Percentiles rank a stretch among this genome's conserved stretches.
Conservation (phyloP, 2,888 invertebrate species). For the Dolichomitus sp. region DNA sequence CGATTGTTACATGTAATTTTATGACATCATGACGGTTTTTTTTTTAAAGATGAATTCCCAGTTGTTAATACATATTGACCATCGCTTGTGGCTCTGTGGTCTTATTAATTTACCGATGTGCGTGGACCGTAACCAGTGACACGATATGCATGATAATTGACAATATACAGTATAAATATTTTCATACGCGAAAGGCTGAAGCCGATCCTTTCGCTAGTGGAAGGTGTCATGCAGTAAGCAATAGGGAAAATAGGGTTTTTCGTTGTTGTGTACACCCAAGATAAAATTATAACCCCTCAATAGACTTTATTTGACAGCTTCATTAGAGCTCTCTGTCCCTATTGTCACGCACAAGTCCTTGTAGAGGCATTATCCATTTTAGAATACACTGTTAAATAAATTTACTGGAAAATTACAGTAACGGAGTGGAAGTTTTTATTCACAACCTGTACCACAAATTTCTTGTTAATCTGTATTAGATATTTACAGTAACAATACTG, state of each 20-base stretch:
- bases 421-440: too few species aligned
- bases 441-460: too few species aligned
- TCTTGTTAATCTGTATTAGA: too few species aligned
- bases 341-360: too few species aligned
- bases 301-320: too few species aligned
- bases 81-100: conserved; percentile 33
- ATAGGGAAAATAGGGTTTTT: conserved; percentile 49
- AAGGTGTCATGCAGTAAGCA: conserved; percentile 63
- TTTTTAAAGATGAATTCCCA: conserved; percentile 53
- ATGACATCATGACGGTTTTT: conserved; percentile 28
- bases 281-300: not conserved
- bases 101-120: conserved; percentile 50
- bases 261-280: not conserved
- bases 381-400: too few species aligned
- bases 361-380: too few species aligned
- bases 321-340: too few species aligned
- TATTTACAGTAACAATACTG: too few species aligned
- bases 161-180: conserved; percentile 41
- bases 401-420: too few species aligned
- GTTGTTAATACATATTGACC: conserved; percentile 47
- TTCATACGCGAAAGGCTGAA: conserved; percentile 64
- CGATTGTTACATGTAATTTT: conserved; percentile 33
- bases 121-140: conserved; percentile 33
- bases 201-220: conserved; percentile 57
- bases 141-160: conserved; percentile 55